Conservation (phyloP, 2,888 invertebrate genomes). For the Thera britannica region DNA sequence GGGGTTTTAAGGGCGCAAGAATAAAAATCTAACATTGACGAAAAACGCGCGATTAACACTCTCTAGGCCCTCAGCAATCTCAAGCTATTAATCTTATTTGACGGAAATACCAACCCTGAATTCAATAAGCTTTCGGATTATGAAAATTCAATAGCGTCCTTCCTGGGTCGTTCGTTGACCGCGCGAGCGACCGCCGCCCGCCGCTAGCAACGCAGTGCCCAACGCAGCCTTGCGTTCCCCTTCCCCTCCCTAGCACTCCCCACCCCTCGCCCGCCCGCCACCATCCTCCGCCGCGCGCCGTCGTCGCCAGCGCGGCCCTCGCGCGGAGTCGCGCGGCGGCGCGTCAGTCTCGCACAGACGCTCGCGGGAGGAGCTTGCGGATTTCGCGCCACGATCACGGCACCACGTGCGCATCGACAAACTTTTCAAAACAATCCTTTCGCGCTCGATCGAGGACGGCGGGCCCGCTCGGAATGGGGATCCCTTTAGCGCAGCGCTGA, state of each 20-base stretch:
- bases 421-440: constrained; percentile 7
- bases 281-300: neutral
- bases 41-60: too few relatives aligned
- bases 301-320: neutral
- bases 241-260: neutral
- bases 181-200: constrained; percentile 1
- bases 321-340: neutral
- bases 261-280: neutral
- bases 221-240: neutral
- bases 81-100: too few relatives aligned
- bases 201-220: neutral
- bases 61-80: too few relatives aligned
- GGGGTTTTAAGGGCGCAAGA: too few relatives aligned
- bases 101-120: too few relatives aligned
- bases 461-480: constrained; percentile 28
- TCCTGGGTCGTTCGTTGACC: constrained; percentile 7
- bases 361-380: constrained; percentile 55
- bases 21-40: too few relatives aligned
- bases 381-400: constrained; percentile 17
- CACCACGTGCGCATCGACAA: constrained; percentile 60
- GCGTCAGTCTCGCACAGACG: constrained; percentile 50
- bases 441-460: neutral
- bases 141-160: neutral
- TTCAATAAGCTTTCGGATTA: too few relatives aligned
- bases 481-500: constrained; percentile 33